phyloP scores from a whole-genome alignment of 1,140 invertebrate genomes.

The Conus betulinus region DNA sequence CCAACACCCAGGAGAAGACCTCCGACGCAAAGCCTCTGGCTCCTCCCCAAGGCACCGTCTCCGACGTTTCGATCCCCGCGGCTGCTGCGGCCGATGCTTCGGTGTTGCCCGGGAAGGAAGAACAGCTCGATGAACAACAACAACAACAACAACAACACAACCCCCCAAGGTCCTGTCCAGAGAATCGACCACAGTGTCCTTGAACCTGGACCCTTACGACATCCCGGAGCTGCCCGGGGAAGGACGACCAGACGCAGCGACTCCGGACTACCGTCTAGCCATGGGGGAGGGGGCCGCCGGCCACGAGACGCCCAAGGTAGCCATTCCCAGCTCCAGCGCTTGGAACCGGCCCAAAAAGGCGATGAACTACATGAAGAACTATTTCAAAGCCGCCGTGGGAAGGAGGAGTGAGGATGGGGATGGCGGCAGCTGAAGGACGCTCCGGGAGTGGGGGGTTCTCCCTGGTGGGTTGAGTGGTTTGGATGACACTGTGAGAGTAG shows the following conservation, averaged over 20 bases:
- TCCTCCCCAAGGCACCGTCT: too few relatives aligned
- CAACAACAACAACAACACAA: background rate
- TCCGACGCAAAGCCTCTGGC: background rate
- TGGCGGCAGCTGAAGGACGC: too few relatives aligned
- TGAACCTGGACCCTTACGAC: background rate
- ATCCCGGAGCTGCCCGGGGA: background rate
- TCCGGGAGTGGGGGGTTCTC: background rate
- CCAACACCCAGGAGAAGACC: background rate
- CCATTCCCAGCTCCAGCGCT: background rate
- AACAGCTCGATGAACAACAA: background rate
- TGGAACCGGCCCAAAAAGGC: background rate
- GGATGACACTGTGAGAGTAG: background rate
- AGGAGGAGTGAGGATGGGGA: background rate
- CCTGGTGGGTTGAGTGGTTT: background rate
- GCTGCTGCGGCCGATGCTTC: too few relatives aligned
- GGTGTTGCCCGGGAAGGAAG: too few relatives aligned
- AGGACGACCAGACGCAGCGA: background rate
- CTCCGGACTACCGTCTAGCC: background rate
- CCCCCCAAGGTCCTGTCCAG: background rate
- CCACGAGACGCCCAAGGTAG: background rate
- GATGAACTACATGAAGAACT: background rate
- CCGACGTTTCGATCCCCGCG: too few relatives aligned
- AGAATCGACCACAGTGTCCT: background rate
- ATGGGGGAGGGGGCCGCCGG: background rate
- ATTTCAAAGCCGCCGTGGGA: background rate